Evolutionary conservation across 2,797 vertebrate species (phyloP), one percentile per base, ranked within the genome.

Genomic region (Sebastes vulpes): DNA sequence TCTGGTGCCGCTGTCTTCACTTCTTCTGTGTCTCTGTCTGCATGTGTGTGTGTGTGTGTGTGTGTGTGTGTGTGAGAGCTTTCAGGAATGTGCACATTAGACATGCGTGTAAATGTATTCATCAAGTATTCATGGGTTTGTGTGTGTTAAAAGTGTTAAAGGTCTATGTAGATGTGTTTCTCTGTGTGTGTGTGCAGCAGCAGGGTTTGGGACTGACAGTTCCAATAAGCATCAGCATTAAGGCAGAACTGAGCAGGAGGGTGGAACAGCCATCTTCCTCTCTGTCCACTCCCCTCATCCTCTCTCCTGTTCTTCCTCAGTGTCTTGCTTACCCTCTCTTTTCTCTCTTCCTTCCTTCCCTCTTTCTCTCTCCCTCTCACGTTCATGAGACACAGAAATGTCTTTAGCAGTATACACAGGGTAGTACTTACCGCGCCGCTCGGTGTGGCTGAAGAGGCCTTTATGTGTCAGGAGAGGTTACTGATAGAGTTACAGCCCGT

Each of bases 191-290:
- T 20, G 70, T 76, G 76, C 66, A 63, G 72, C 72, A 71, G 73
- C 3, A 70, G 65, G 9, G 23, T 83, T 75, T 71, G 69, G 38
- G 77, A 50, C 89, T 93, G 92, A 91, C 92, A 87, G 59, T 72
- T 90, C 61, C 77, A 88, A 92, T 94, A 82, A 92, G 77, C 84
- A 86, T 93, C 89, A 90, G 74, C 83, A 90, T 94, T 93, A 93
- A 81, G 81, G 85, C 84, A 79, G 81, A 83, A 75, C 71, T 61
- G 86, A 81, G 88, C 70, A 83, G 70, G 66, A 72, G 70, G 78
- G 71, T 74, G 67, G 61, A 89, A 70, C 80, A 79, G 29, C 75
- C 54, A 32, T 70, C 77, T 68, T 65, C 74, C 68, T 79, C 81
- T 63, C 65, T 4, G 42, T 28, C 68, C 61, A 76, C 50, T 28